A percentile compares a stretch with the other conserved stretches of the same genome.
Evolutionary conservation across 2,113 vertebrate species (phyloP).

Genomic region (Pipra filicauda): DNA sequence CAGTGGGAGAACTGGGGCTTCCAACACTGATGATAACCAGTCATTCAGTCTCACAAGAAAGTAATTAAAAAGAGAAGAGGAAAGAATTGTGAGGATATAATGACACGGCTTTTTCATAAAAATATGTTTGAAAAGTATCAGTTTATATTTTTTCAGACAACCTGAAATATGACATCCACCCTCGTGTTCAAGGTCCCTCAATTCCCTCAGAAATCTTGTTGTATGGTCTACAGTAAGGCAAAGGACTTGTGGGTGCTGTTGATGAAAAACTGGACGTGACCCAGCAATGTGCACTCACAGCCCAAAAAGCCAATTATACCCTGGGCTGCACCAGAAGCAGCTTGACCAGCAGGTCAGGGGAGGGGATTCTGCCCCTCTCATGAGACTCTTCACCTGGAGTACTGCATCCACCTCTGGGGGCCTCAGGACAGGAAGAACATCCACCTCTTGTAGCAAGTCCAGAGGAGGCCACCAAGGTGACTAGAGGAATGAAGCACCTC

Average conservation of each 20-base stretch:
- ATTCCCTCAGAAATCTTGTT: background rate
- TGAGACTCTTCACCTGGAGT: background rate
- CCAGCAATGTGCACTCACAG: background rate
- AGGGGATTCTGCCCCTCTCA: background rate
- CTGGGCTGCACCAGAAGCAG: background rate
- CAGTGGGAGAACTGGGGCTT: background rate
- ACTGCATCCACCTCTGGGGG: rapidly evolving
- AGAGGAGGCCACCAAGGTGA: background rate
- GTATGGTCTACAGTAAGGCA: background rate
- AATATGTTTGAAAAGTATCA: background rate
- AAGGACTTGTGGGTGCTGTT: background rate
- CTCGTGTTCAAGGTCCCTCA: no score
- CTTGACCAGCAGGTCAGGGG: background rate
- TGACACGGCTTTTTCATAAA: background rate
- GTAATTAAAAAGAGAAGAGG: background rate
- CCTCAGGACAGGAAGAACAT: background rate
- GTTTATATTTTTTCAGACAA: background rate
- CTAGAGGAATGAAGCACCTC: background rate
- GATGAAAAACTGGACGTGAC: rapidly evolving
- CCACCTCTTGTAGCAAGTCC: background rate
- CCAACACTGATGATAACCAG: background rate
- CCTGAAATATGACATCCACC: background rate
- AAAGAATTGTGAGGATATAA: background rate
- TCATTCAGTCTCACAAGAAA: background rate
- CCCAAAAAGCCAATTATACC: background rate